Evolutionary conservation across 2,113 vertebrate genomes (phyloP), one percentile per base, ranked within the genome.

Genomic region (Megaceryle maxima): DNA sequence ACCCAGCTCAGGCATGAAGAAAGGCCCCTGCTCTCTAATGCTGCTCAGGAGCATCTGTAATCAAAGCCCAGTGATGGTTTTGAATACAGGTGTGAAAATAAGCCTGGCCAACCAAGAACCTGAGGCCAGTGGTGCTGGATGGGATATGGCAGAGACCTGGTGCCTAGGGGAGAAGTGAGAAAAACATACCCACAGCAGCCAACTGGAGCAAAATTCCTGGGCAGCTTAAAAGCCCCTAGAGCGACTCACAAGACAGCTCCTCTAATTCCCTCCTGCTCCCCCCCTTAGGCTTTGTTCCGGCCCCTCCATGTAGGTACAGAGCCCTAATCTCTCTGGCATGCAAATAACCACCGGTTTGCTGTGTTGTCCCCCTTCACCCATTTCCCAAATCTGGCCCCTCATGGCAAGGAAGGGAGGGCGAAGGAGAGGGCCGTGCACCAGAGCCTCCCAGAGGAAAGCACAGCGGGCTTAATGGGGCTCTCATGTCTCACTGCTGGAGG

Each of bases 291-390:
- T 95, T 96, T 97, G 44, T 93, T 94, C 69, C 0, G 9, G 89
- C 39, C 74, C 72, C 50, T 87, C 50, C 0, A 0, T 80, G 72
- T 79, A 87, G 5, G 46, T 81, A 79, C 63, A 84, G 67, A 92
- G 51, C 77, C 60, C 72, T 97, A 97, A 97, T 97, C 97, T 94
- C 94, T 91, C 83, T 92, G 96, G 96, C 80, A 97, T 44, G 94
- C 91, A 89, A 92, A 91, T 73, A 92, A 6, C 92, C 88, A 78
- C 39, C 0, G 1, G 8, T 33, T 77, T 87, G 83, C 57, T 4
- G 8, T n/a, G 67, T 53, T 89, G 68, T 96, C 84, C 80, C 86
- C 91, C 85, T 90, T 95, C 94, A 88, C 91, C 90, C 79, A 62
- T 81, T 86, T 86, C 4, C 11, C 76, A 91, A 83, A 92, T 76